phyloP scores from a whole-genome alignment of 35 echinoderm and acorn worm genomes.

The Ophioderma brevispina region DNA sequence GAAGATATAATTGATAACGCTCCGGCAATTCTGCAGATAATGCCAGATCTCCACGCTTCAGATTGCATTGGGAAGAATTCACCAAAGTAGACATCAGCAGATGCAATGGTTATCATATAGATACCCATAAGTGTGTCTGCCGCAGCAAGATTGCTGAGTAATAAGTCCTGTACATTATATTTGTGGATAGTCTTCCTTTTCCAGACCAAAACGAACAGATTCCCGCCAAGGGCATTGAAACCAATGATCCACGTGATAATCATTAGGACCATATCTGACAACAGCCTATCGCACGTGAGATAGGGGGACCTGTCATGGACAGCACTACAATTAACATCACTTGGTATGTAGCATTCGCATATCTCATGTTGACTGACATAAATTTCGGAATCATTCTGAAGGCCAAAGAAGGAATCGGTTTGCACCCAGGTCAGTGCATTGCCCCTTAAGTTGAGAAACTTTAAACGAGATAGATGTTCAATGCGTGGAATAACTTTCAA shows the following conservation, averaged over 20 bases:
- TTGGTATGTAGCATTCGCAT: neutral
- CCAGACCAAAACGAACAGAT: neutral
- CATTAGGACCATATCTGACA: neutral
- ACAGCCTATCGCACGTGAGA: neutral
- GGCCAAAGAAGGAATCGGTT: neutral
- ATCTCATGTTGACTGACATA: neutral
- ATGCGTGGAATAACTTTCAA: neutral
- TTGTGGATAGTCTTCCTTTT: neutral
- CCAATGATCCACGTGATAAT: neutral
- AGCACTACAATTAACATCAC: neutral
- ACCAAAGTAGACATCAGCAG: constrained; percentile 30
- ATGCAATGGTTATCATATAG: constrained; percentile 53
- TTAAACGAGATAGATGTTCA: neutral
- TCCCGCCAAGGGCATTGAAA: neutral
- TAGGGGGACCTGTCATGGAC: neutral
- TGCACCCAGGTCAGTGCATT: neutral
- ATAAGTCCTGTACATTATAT: neutral
- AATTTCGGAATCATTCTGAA: neutral
- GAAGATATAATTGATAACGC: constrained; percentile 28
- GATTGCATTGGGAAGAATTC: constrained; percentile 29
- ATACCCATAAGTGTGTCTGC: constrained; percentile 47
- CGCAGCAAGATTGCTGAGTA: neutral
- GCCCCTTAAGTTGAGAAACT: neutral
- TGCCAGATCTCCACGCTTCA: constrained; percentile 2
- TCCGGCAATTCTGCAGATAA: constrained; percentile 24